Evolutionary conservation across 2,113 vertebrate genomes (phyloP).

Genomic region (Pangasianodon gigas): DNA sequence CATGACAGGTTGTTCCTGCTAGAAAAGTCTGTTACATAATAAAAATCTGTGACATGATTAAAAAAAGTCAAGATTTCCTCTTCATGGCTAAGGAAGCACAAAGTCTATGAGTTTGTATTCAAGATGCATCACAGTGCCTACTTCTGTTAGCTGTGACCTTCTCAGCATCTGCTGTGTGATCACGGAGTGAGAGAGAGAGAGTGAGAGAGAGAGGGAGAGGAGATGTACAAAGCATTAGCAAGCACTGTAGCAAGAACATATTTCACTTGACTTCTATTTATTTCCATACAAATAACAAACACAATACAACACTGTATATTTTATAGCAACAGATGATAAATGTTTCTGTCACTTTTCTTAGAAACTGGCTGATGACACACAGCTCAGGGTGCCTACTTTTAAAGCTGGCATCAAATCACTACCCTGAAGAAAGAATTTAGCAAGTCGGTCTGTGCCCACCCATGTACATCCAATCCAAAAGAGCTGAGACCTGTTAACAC

Average conservation of each 20-base stretch:
- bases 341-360: neutral
- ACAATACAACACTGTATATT: neutral
- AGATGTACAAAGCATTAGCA: neutral
- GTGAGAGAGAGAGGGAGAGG: neutral
- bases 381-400: neutral
- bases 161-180: conserved; percentile 59
- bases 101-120: conserved; percentile 55
- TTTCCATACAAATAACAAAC: conserved; percentile 17
- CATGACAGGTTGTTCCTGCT: neutral
- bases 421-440: neutral
- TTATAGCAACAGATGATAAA: neutral
- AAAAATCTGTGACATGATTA: neutral
- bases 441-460: neutral
- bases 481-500: conserved; percentile 29
- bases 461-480: conserved; percentile 27
- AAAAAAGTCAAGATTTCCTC: conserved; percentile 17
- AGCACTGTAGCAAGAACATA: neutral
- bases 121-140: conserved; percentile 39
- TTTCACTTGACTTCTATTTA: conserved; percentile 20
- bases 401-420: conserved; percentile 15
- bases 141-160: conserved; percentile 60
- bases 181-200: conserved; percentile 17
- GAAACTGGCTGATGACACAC: neutral
- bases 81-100: conserved; percentile 40
- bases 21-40: neutral